These are phyloP conservation scores for Eutolmus rufibarbis DNA, from an alignment of 2,888 invertebrate species.

Conservation along the genomic window DNA sequence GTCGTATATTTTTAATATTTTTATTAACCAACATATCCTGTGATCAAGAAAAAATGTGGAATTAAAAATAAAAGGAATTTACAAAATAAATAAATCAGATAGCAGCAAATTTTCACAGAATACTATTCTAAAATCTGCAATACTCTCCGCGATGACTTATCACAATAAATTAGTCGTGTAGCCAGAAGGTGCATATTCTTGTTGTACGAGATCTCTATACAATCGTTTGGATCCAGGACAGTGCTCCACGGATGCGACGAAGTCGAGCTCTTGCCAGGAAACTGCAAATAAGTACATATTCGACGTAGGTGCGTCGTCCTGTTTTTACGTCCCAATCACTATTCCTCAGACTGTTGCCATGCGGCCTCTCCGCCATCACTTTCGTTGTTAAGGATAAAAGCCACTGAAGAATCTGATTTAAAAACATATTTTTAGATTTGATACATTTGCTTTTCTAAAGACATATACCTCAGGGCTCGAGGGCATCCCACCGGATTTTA, in stretches of 20 bases:
- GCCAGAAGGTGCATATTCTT: not conserved
- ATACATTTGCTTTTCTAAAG: not conserved
- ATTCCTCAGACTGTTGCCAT: conserved; percentile 7
- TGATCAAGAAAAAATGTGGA: not conserved
- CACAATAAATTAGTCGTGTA: not conserved
- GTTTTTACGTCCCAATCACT: conserved; percentile 50
- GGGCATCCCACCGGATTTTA: conserved; percentile 66
- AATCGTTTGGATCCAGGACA: conserved; percentile 70
- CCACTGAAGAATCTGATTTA: conserved; percentile 74
- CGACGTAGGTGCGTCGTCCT: conserved; percentile 72
- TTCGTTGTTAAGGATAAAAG: conserved; percentile 76
- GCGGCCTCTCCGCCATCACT: conserved; percentile 72
- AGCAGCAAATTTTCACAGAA: not conserved
- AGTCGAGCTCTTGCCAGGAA: conserved; percentile 72
- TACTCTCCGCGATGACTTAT: not conserved
- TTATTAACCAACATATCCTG: not conserved
- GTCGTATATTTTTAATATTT: not conserved
- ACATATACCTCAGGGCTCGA: conserved; percentile 68
- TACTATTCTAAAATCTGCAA: not conserved
- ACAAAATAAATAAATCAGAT: not conserved
- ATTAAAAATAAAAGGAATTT: not conserved
- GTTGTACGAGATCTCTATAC: conserved; percentile 44
- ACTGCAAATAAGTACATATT: conserved; percentile 75
- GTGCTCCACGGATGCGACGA: conserved; percentile 68
- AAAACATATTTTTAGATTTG: not conserved